A percentile compares a stretch with the other conserved stretches of the same genome.
These are phyloP conservation scores for Morone saxatilis DNA, from an alignment of 2,113 vertebrate species.

Conservation along the genomic window DNA sequence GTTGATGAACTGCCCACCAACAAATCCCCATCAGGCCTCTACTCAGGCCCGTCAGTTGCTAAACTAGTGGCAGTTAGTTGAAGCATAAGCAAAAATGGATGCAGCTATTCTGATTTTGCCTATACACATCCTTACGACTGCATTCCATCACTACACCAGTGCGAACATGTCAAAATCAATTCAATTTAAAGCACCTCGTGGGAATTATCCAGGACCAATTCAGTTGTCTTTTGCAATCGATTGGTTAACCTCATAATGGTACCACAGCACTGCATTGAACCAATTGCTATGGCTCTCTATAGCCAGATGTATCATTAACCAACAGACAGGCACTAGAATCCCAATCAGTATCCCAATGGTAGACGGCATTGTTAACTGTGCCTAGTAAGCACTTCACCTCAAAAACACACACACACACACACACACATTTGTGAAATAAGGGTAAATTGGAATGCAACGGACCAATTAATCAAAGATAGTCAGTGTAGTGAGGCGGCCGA, in stretches of 20 bases:
- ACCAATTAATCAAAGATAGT: conserved; percentile 73
- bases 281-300: conserved; percentile 6
- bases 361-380: conserved; percentile 40
- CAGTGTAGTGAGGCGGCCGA: conserved; percentile 51
- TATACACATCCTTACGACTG: not conserved
- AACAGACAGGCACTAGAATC: conserved; percentile 12
- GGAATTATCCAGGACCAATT: conserved; percentile 42
- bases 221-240: conserved; percentile 48
- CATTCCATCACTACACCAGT: not conserved
- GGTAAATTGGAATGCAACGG: conserved; percentile 67
- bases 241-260: conserved; percentile 61
- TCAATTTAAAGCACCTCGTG: conserved; percentile 21
- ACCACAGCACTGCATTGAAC: conserved; percentile 39
- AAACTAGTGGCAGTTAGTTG: conserved; percentile 7
- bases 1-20: not conserved
- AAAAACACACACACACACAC: conserved; percentile 29
- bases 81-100: not conserved
- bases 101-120: conserved; percentile 1
- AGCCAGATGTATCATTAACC: conserved; percentile 49
- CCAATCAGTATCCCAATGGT: conserved; percentile 30
- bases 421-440: conserved; percentile 53
- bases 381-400: conserved; percentile 35
- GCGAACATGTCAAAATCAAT: conserved; percentile 45
- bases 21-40: conserved; percentile 2
- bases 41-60: not conserved